phyloP scores from a whole-genome alignment of 2,888 invertebrate species.

The Empis stercorea region DNA sequence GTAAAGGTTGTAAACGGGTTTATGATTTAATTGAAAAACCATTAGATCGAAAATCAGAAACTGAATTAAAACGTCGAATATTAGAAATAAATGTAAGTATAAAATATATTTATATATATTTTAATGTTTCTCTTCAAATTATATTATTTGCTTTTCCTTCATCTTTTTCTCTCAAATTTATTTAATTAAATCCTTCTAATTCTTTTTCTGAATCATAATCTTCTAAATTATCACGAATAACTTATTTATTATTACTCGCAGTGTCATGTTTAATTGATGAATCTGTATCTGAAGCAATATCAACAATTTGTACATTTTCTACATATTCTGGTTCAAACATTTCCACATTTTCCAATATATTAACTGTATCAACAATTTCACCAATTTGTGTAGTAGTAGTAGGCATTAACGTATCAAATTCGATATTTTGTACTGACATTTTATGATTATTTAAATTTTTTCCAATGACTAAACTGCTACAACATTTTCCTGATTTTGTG shows the following conservation, averaged over 20 bases:
- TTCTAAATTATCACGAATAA: constrained; percentile 13
- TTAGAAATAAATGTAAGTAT: constrained; percentile 33
- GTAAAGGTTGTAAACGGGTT: constrained; percentile 32
- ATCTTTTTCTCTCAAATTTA: constrained; percentile 21
- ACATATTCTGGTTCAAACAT: constrained; percentile 43
- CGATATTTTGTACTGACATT: constrained; percentile 36
- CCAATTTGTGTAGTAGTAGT: constrained; percentile 26
- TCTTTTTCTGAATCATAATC: constrained; percentile 13
- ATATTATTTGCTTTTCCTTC: constrained; percentile 32
- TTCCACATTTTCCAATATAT: constrained; percentile 41
- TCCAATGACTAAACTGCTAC: constrained; percentile 47
- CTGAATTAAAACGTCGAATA: constrained; percentile 29
- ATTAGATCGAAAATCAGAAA: constrained; percentile 25
- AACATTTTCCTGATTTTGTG: background rate
- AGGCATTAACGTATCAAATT: constrained; percentile 10
- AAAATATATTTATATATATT: background rate
- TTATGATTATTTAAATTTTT: constrained; percentile 54
- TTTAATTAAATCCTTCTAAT: constrained; percentile 14
- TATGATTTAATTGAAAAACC: constrained; percentile 33
- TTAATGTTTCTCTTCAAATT: constrained; percentile 35
- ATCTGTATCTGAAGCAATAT: constrained; percentile 37
- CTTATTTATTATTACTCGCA: constrained; percentile 14
- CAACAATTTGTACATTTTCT: constrained; percentile 43
- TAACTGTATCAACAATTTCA: constrained; percentile 39
- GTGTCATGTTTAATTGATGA: constrained; percentile 28